These are phyloP conservation scores for Varanus salvator DNA, from an alignment of 2,113 vertebrate genomes.

Conservation along the genomic window DNA sequence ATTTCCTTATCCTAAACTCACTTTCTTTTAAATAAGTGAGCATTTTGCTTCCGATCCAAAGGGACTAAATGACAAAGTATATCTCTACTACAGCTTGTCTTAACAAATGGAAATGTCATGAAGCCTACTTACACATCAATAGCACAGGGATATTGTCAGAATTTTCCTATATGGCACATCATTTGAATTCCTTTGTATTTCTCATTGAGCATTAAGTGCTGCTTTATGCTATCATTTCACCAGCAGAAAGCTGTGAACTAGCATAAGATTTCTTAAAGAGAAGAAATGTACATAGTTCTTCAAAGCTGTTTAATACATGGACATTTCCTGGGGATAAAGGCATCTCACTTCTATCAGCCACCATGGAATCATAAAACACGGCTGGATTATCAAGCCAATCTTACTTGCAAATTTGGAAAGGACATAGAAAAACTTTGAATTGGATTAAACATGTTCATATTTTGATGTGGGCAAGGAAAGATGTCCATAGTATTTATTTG, in stretches of 20 bases:
- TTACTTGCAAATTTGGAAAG: conserved; percentile 21
- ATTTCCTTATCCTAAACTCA: neutral
- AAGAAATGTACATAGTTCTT: conserved; percentile 35
- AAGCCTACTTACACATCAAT: conserved; percentile 14
- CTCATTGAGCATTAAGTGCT: conserved; percentile 33
- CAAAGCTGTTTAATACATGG: conserved; percentile 41
- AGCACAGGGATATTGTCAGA: conserved; percentile 13
- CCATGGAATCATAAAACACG: conserved; percentile 7
- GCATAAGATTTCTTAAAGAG: conserved; percentile 29
- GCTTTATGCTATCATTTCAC: conserved; percentile 31
- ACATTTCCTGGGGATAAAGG: conserved; percentile 31
- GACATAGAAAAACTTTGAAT: neutral
- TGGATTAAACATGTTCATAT: neutral
- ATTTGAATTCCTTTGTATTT: conserved; percentile 44
- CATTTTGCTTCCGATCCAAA: conserved; percentile 13
- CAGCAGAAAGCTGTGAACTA: conserved; percentile 39
- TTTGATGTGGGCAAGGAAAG: neutral
- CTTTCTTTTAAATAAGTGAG: neutral
- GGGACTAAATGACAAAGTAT: conserved; percentile 15
- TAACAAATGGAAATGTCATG: conserved; percentile 19
- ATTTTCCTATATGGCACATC: neutral
- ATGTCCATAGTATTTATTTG: neutral
- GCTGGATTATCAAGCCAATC: conserved; percentile 36
- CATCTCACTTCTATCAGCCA: conserved; percentile 34
- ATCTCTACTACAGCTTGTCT: conserved; percentile 13